Conservation (phyloP, 2,113 vertebrate genomes). For the Turdus rufiventris region DNA sequence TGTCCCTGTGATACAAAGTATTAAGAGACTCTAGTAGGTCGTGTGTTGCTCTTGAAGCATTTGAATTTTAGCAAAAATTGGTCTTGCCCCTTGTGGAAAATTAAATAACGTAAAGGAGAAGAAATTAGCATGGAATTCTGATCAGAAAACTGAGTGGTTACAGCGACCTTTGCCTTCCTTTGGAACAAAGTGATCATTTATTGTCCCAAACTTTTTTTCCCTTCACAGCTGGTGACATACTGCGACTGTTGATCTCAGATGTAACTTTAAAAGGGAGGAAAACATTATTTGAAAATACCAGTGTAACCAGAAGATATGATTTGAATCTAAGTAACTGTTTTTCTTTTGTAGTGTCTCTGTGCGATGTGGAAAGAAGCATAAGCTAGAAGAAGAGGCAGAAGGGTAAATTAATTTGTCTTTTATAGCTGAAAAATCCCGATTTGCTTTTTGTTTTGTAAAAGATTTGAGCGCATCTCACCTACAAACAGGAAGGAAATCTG, state of each 20-base stretch:
- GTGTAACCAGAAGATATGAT: background rate
- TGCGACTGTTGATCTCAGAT: background rate
- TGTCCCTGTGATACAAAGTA: background rate
- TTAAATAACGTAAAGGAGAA: background rate
- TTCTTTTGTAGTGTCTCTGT: conserved; percentile 43
- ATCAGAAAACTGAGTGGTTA: background rate
- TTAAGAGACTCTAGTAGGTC: background rate
- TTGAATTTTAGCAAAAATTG: background rate
- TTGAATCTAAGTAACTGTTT: background rate
- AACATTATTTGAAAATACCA: background rate
- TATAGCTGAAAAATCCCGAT: background rate
- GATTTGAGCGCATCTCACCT: background rate
- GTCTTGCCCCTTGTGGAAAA: background rate
- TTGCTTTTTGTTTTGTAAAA: background rate
- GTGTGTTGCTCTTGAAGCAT: background rate
- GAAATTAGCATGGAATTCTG: background rate
- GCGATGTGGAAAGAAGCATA: conserved; percentile 71
- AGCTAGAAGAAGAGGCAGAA: conserved; percentile 67
- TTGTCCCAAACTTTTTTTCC: background rate
- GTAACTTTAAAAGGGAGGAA: background rate
- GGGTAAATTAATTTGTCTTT: conserved; percentile 66
- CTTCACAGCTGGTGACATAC: background rate
- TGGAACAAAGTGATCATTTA: background rate
- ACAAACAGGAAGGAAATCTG: background rate
- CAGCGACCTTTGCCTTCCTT: fast-evolving